Base-by-base conservation (phyloP, 1,140 invertebrate genomes). In the Drosophila bocqueti region DNA sequence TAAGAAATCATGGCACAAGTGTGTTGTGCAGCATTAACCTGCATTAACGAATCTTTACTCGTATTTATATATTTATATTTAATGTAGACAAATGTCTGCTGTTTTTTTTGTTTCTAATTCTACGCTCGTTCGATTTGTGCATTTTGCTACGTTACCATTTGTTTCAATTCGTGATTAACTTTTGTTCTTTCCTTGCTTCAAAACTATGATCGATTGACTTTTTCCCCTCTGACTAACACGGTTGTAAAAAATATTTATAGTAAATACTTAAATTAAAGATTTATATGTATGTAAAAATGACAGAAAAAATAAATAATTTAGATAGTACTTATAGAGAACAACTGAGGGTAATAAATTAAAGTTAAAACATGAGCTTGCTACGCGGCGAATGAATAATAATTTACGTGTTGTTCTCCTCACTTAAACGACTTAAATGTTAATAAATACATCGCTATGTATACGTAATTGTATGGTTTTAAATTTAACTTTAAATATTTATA, bases 1-100 rank as follows among this genome's bases (percentile, higher is more conserved):
- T 77, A 77, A 45, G 60, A 68, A 68, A 78, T 78, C 64, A 78
- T 78, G 75, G 76, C 75, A 78, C 76, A 76, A 76, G 59, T 78
- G 40, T 76, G 76, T 78, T 76, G 76, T 78, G 76, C 74, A 77
- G 62, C 49, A 69, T 72, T 43, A 60, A 42, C 54, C 69, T 73
- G 69, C 69, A 72, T 72, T 73, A 72, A 73, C 54, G 69, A 62
- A 67, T 38, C 10, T 31, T 72, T 73, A 60, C 38, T n/a, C n/a
- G 10, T 52, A 52, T 55, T 5, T 10, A 16, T 16, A 40, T 57
- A 24, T 40, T n/a, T 40, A 57, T 72, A 50, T 43, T 29, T 55
- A n/a, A 40, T 66, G 38, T 68, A 60, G 57, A 73, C 54, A 47
- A 58, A 45, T 66, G 57, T 47, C 26, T 62, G 42, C 26, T 36